phyloP scores from a whole-genome alignment of 2,113 vertebrate genomes.

The Trichomycterus rosablanca region DNA sequence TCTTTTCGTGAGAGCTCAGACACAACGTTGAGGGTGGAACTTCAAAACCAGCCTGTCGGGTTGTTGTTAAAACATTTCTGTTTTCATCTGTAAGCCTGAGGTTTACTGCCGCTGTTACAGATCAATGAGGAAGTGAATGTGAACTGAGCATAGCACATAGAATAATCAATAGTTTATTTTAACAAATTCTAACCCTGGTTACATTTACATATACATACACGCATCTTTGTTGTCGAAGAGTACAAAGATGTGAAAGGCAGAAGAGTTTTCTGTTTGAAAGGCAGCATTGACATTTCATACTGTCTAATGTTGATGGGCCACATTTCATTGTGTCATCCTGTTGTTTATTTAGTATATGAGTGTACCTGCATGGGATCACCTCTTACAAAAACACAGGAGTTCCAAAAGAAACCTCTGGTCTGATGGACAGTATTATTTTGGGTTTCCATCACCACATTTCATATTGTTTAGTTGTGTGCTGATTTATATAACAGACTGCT shows the following conservation, averaged over 20 bases:
- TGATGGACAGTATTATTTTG: background rate
- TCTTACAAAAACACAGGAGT: slow-evolving; percentile 10
- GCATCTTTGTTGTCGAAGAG: too few species aligned
- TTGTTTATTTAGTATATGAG: slow-evolving; percentile 10
- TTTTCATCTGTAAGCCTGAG: slow-evolving; percentile 1
- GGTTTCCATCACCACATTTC: background rate
- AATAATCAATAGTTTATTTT: too few species aligned
- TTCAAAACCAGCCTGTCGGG: slow-evolving; percentile 51
- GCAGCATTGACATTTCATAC: too few species aligned
- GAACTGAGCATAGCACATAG: slow-evolving; percentile 3
- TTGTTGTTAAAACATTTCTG: slow-evolving; percentile 28
- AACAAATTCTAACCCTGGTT: too few species aligned
- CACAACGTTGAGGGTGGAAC: slow-evolving; percentile 25
- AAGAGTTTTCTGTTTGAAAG: too few species aligned
- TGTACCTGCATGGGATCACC: background rate
- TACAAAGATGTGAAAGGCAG: too few species aligned
- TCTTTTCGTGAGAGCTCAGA: slow-evolving; percentile 8
- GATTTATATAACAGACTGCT: background rate
- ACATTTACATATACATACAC: too few species aligned
- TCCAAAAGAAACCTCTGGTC: background rate
- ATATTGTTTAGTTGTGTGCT: background rate
- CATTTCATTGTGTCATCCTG: background rate
- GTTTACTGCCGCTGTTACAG: background rate
- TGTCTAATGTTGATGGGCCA: too few species aligned
- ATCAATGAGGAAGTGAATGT: background rate